Evolutionary conservation across 2,888 invertebrate species (phyloP), one percentile per base, ranked within the genome.

Genomic region (Lobophora halterata): DNA sequence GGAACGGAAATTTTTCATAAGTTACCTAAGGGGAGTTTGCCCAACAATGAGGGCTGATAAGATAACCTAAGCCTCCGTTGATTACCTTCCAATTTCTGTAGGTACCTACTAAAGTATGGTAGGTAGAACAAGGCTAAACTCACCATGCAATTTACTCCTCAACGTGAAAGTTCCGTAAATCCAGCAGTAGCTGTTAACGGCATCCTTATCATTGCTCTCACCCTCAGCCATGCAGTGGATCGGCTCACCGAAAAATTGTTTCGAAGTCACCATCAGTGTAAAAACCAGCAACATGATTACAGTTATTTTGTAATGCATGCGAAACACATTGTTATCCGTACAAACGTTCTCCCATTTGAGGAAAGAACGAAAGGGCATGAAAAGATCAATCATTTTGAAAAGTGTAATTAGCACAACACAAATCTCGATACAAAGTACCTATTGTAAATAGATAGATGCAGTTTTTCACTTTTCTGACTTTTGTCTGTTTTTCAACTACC

Each of bases 221-320:
- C 76, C 74, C 20, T 88, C 82, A 3, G 87, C 82, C 66, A 91
- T 88, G 70, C 96, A 96, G 58, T 93, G 90, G 31, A 96, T 95
- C 0, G 95, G 95, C 57, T 95, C 94, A 0, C 95, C 95, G 58
- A 95, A 95, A 78, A 94, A 95, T 71, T 96, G 94, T 61, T 93
- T 93, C 6, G 94, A 92, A 11, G 94, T 93, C 24, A 96, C 90
- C 56, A 95, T 69, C 57, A 95, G 78, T 1, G 93, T 92, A 73
- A 93, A 94, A 11, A 92, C 89, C 20, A 95, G 79, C 42, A 96
- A 77, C 62, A 95, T 88, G 29, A 93, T 89, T 28, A 93, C 92
- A 0, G 94, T 93, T 17, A 91, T 87, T 65, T 92, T 91, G 65
- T 93, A 93, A 72, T 95, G 94, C 65, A 95, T 81, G 24, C 91